phyloP scores from a whole-genome alignment of 2,888 invertebrate species.

The Rhogogaster chlorosoma region DNA sequence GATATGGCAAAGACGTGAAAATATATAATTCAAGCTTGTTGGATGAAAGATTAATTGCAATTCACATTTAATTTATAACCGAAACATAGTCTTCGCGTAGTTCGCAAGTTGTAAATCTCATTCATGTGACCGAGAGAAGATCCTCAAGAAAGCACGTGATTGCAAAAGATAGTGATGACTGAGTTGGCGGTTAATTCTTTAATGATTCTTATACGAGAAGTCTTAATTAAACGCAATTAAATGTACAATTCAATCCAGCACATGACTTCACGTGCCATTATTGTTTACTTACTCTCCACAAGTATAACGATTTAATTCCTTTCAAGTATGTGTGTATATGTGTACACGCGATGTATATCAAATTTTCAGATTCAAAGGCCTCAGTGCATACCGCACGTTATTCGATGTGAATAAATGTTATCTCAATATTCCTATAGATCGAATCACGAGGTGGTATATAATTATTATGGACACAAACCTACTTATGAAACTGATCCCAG shows the following conservation, averaged over 20 bases:
- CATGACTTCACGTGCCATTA: constrained; percentile 30
- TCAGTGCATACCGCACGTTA: neutral
- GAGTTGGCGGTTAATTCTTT: constrained; percentile 19
- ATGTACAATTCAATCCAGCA: constrained; percentile 26
- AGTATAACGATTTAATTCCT: neutral
- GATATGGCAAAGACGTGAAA: neutral
- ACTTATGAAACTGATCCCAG: neutral
- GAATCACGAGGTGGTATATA: neutral
- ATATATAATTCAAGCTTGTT: neutral
- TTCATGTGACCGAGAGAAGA: neutral
- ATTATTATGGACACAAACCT: neutral
- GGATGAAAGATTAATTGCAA: neutral
- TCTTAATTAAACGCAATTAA: constrained; percentile 36
- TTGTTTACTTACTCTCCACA: constrained; percentile 6
- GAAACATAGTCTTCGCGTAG: neutral
- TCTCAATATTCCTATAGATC: neutral
- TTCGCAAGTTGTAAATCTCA: neutral
- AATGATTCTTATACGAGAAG: constrained; percentile 37
- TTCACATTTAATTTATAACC: neutral
- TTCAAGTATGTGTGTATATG: neutral
- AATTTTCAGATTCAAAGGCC: neutral
- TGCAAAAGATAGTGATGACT: constrained; percentile 36
- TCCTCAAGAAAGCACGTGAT: constrained; percentile 15
- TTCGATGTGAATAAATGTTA: neutral
- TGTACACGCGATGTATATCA: neutral